These are phyloP conservation scores for Ophion ellenae DNA, from an alignment of 2,888 invertebrate genomes.

Conservation along the genomic window DNA sequence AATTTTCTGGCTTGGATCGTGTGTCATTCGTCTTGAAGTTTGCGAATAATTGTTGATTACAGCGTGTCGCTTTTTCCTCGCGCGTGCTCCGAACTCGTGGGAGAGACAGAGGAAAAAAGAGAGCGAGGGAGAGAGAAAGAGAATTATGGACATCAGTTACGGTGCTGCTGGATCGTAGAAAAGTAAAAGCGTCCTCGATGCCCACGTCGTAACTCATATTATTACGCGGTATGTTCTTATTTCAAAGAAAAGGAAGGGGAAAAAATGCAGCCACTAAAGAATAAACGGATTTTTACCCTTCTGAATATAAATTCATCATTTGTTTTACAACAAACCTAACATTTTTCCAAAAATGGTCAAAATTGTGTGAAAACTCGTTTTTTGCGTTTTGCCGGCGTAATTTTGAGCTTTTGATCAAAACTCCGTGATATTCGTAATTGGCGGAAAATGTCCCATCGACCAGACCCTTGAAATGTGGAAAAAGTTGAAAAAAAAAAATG, in stretches of 20 bases:
- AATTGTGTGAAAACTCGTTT: too few species aligned
- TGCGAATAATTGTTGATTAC: conserved; percentile 42
- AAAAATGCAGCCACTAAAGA: not conserved
- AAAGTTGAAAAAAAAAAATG: too few species aligned
- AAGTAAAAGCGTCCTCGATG: conserved; percentile 68
- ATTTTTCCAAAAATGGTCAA: too few species aligned
- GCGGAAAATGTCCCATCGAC: too few species aligned
- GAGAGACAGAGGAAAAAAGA: not conserved
- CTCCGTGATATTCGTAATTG: too few species aligned
- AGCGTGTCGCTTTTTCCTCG: conserved; percentile 20
- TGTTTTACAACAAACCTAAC: too few species aligned
- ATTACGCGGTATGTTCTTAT: conserved; percentile 39
- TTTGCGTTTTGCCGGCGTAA: too few species aligned
- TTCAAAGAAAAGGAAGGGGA: conserved; percentile 27
- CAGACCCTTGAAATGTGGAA: too few species aligned
- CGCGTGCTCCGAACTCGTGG: not conserved
- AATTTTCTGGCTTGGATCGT: not conserved
- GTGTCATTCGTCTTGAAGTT: conserved; percentile 12
- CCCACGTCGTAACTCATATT: conserved; percentile 56
- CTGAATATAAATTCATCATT: too few species aligned
- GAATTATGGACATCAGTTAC: conserved; percentile 51
- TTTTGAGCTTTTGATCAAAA: too few species aligned
- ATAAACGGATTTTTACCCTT: not conserved
- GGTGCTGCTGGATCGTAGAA: conserved; percentile 44
- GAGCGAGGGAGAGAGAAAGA: conserved; percentile 28